Conservation (phyloP, 2,797 vertebrate species). For the Xiphophorus birchmanni region DNA sequence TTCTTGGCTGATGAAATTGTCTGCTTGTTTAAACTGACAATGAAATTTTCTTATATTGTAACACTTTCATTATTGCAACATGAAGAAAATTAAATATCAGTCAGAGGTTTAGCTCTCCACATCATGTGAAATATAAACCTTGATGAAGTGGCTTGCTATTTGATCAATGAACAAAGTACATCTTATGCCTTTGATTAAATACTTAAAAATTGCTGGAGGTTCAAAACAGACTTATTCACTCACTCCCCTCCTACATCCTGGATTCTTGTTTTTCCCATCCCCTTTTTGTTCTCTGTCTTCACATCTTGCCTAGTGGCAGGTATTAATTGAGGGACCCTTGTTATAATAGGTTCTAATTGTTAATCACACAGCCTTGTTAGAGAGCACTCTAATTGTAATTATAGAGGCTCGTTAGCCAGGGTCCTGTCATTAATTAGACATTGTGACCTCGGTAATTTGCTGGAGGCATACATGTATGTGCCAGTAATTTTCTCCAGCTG, state of each 20-base stretch:
- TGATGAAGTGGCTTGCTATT: conserved; percentile 6
- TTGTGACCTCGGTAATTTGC: conserved; percentile 77
- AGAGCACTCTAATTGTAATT: conserved; percentile 74
- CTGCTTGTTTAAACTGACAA: conserved; percentile 1
- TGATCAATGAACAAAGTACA: not conserved
- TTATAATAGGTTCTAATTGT: conserved; percentile 74
- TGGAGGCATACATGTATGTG: conserved; percentile 60
- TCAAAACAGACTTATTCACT: not conserved
- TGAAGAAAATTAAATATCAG: conserved; percentile 2
- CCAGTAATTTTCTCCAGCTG: conserved; percentile 44
- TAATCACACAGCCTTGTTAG: conserved; percentile 75
- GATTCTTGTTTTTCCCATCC: conserved; percentile 3
- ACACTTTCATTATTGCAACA: not conserved
- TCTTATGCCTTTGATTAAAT: conserved; percentile 10
- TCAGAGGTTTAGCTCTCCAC: conserved; percentile 1
- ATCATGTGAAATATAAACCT: not conserved
- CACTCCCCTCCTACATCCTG: not conserved
- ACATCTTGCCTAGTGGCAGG: conserved; percentile 60
- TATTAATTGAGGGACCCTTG: conserved; percentile 73
- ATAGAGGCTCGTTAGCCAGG: conserved; percentile 66
- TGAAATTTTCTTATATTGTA: not conserved
- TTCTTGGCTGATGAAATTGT: not conserved
- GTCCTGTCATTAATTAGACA: conserved; percentile 72
- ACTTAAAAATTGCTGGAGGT: conserved; percentile 2
- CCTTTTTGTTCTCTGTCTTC: conserved; percentile 18